Base-by-base conservation (phyloP, 1,140 invertebrate species). In the Onthophagus taurus region DNA sequence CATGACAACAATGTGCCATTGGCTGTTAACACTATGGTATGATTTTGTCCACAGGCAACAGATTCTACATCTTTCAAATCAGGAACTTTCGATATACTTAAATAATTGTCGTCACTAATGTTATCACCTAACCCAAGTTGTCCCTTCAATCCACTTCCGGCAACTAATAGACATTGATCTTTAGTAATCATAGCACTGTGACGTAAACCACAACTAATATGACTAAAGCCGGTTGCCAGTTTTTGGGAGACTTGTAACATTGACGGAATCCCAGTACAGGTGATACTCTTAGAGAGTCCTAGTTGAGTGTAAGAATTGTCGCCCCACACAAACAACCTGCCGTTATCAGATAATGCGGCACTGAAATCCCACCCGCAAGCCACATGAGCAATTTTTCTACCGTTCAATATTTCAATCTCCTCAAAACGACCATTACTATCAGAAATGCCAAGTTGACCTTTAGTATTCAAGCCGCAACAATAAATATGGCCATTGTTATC, bases 391-490 rank as follows among this genome's bases (percentile, higher is more conserved):
- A 81, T 74, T 49, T 65, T 68, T 44, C 74, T 66, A 51, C 71
- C 69, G 59, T 69, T 68, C 21, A 75, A 56, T 31, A 64, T 62
- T 64, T 70, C 75, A 38, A 72, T 66, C 50, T 69, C 68, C 47
- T 70, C 66, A 60, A 69, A 77, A 42, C 51, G 74, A 55, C 62
- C 55, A n/a, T 58, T 73, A 49, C 63, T 72, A 64, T 55, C 59
- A 5, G 68, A 65, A 14, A 76, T 61, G 12, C 83, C 89, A 13
- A 86, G 57, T 64, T 93, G 89, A 2, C 82, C 81, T 60, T 77
- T 82, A 53, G 78, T 76, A 66, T 92, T 94, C 82, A 84, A 89
- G 4, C 91, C 90, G 71, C 88, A 93, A 24, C 80, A 73, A 59
- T 81, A 90, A 7, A 92, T 58, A 49, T 76, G 76, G 8, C 81